Conservation (phyloP, 2,888 invertebrate species). For the Catocala sponsa region DNA sequence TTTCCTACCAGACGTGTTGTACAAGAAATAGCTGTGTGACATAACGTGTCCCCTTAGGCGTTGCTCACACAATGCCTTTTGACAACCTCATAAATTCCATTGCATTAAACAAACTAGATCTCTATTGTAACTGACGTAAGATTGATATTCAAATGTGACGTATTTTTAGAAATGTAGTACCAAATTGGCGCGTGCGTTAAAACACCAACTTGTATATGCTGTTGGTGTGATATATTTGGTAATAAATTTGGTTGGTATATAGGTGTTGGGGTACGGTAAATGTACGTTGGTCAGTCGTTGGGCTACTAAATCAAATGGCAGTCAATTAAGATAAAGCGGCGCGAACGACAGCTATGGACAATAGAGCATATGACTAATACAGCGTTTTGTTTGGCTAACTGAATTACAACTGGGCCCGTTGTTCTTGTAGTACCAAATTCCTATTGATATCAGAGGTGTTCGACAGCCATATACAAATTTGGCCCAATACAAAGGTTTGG, state of each 20-base stretch:
- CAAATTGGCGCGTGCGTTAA: slow-evolving; percentile 58
- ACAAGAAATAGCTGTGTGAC: slow-evolving; percentile 80
- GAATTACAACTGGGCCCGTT: slow-evolving; percentile 69
- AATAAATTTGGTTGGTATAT: slow-evolving; percentile 50
- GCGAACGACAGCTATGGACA: slow-evolving; percentile 80
- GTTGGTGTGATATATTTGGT: slow-evolving; percentile 47
- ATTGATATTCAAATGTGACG: slow-evolving; percentile 40
- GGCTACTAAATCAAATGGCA: slow-evolving; percentile 84
- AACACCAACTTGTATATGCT: slow-evolving; percentile 60
- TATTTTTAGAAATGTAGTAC: slow-evolving; percentile 32
- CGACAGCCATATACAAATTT: neutral
- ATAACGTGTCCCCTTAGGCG: slow-evolving; percentile 80
- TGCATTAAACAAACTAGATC: slow-evolving; percentile 23
- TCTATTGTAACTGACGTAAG: slow-evolving; percentile 44
- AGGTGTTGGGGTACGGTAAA: slow-evolving; percentile 46
- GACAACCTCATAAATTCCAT: slow-evolving; percentile 54
- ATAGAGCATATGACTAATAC: slow-evolving; percentile 83
- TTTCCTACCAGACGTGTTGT: slow-evolving; percentile 76
- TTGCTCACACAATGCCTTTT: slow-evolving; percentile 68
- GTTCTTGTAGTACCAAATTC: slow-evolving; percentile 67
- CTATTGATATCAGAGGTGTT: slow-evolving; percentile 45
- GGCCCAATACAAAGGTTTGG: neutral
- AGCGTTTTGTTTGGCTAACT: slow-evolving; percentile 82
- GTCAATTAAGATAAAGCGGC: slow-evolving; percentile 87
- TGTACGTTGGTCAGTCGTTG: slow-evolving; percentile 63